Conservation (phyloP, 2,113 vertebrate genomes). For the Rhizomys pruinosus region DNA sequence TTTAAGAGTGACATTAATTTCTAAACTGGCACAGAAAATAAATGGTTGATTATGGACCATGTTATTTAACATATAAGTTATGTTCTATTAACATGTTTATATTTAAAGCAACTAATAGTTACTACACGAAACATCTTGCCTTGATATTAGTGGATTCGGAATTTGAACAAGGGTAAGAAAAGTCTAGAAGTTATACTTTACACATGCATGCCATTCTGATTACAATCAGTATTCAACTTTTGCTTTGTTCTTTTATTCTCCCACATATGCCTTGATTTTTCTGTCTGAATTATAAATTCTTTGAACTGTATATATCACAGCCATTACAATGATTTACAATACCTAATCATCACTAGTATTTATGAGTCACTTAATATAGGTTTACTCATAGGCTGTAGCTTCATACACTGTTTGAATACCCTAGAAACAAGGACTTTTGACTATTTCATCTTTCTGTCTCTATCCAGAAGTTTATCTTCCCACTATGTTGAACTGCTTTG, state of each 20-base stretch:
- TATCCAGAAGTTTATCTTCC: not conserved
- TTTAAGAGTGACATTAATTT: not conserved
- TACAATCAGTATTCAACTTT: not conserved
- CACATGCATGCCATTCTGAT: not conserved
- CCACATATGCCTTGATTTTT: slow-evolving; percentile 33
- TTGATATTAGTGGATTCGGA: not conserved
- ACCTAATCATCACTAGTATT: not conserved
- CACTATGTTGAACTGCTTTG: not conserved
- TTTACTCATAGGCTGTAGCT: not conserved
- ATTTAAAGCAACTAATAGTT: slow-evolving; percentile 6
- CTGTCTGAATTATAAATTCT: not conserved
- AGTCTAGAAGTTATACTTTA: not conserved
- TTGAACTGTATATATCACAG: not conserved
- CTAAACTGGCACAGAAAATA: not conserved
- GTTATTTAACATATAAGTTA: not conserved
- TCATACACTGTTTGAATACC: not conserved
- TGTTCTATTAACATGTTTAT: not conserved
- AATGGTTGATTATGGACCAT: not conserved
- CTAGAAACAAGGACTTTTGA: not conserved
- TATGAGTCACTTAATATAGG: slow-evolving; percentile 20
- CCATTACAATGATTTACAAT: slow-evolving; percentile 21
- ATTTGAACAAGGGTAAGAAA: not conserved
- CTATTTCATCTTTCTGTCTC: not conserved
- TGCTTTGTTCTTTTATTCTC: slow-evolving; percentile 2
- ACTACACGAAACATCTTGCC: not conserved